Conservation (phyloP, 2,888 invertebrate genomes). For the Chaetogeoica ovagalla region DNA sequence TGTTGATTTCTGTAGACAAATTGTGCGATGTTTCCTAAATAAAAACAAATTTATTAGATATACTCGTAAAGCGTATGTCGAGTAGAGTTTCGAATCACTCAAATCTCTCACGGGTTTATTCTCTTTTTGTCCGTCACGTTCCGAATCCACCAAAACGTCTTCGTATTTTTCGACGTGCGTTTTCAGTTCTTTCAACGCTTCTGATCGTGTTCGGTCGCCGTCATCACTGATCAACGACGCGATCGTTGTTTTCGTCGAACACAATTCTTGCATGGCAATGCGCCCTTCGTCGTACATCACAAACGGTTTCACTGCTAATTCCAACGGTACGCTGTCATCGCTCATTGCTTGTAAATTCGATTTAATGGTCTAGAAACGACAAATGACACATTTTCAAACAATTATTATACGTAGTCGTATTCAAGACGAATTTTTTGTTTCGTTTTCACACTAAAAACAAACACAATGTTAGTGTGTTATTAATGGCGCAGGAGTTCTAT, state of each 20-base stretch:
- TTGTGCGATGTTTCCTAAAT: slow-evolving; percentile 4
- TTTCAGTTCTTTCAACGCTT: slow-evolving; percentile 2
- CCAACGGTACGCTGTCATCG: slow-evolving; percentile 32
- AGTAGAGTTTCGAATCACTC: too few species aligned
- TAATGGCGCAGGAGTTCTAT: not conserved
- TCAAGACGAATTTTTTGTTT: too few species aligned
- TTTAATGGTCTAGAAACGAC: slow-evolving; percentile 35
- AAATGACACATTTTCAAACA: not conserved
- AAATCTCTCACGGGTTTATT: slow-evolving; percentile 16
- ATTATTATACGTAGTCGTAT: too few species aligned
- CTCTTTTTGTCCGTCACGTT: not conserved
- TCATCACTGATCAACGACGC: slow-evolving; percentile 8
- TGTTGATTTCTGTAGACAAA: not conserved
- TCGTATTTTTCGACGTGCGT: not conserved
- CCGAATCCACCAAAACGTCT: not conserved
- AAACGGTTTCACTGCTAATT: slow-evolving; percentile 36
- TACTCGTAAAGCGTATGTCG: not conserved
- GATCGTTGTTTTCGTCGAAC: slow-evolving; percentile 23
- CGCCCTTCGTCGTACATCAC: slow-evolving; percentile 13
- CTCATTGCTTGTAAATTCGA: slow-evolving; percentile 29
- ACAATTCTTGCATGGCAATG: slow-evolving; percentile 24
- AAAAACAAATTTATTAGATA: not conserved
- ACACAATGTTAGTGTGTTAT: too few species aligned
- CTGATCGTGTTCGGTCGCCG: not conserved
- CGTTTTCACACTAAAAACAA: too few species aligned